Base-by-base conservation (phyloP, 2,113 vertebrate species). In the Chloebia gouldiae region DNA sequence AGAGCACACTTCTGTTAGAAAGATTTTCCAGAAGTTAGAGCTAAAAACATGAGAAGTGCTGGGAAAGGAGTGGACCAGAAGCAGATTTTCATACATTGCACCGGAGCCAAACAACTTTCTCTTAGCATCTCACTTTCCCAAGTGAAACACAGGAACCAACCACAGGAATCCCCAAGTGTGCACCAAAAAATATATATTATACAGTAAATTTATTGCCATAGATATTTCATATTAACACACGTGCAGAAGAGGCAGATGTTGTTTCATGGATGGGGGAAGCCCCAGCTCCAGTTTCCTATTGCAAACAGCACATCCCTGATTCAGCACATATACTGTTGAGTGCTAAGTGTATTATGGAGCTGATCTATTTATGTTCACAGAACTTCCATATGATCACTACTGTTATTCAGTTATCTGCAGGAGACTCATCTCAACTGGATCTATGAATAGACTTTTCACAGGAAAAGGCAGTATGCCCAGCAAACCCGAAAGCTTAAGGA, bases 401-500 rank as follows among this genome's bases (percentile, higher is more conserved):
- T 59, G 30, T 11, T 65, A 31, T 28, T 75, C 35, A 47, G 47
- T 30, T 75, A 81, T 12, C 59, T 81, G 35, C 47, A 86, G 39
- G 6, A 81, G 14, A 88, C 9, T 50, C 11, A 28, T 31, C 59
- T 85, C 22, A 35, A n/a, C 1, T 56, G 16, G 21, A 64, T n/a
- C 31, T 63, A 17, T 24, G 54, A 60, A 35, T 2, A 50, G 23
- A 35, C 15, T 79, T 72, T 37, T 37, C 28, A 28, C 9, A 47
- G 21, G 54, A 70, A 42, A 69, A 54, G 18, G 45, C 12, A 54
- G 13, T 6, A 40, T 2, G 14, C 4, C 31, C 7, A 65, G 20
- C 3, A 45, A 75, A 81, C 30, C 3, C 1, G 0, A 40, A 40
- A 31, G 25, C 17, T 77, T 47, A 27, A 15, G 6, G 0, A 22